Conservation (phyloP, 2,797 vertebrate species). For the Melanotaenia trifasciata region DNA sequence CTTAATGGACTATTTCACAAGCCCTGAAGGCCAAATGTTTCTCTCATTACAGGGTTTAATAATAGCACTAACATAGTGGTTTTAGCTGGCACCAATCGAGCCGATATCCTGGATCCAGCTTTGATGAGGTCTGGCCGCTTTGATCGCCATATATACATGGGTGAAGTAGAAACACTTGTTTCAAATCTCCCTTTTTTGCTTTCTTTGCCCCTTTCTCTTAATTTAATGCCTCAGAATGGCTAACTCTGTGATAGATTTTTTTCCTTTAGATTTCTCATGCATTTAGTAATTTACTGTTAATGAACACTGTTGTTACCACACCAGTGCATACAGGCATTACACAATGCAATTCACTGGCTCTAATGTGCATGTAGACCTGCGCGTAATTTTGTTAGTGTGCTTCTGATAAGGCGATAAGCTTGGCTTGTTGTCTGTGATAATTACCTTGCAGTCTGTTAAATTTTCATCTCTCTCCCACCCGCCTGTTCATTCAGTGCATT, state of each 20-base stretch:
- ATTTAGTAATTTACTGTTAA: background rate
- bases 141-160: conserved; percentile 86
- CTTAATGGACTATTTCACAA: background rate
- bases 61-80: conserved; percentile 83
- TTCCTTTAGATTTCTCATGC: background rate
- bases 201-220: conserved; percentile 10
- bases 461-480: conserved; percentile 17
- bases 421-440: background rate
- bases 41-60: conserved; percentile 81
- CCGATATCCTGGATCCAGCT: conserved; percentile 85
- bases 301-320: background rate
- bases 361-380: conserved; percentile 3
- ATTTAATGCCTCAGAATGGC: background rate
- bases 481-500: conserved; percentile 21
- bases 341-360: conserved; percentile 17
- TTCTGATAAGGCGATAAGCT: background rate
- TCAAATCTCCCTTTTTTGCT: background rate
- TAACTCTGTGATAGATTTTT: background rate
- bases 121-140: conserved; percentile 85
- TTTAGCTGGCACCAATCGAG: conserved; percentile 85
- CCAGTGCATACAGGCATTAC: background rate
- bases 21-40: background rate
- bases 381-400: conserved; percentile 6
- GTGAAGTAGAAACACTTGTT: conserved; percentile 55
- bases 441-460: conserved; percentile 22